Base-by-base conservation (phyloP, 2,888 invertebrate species). In the Stegana nigrithorax region DNA sequence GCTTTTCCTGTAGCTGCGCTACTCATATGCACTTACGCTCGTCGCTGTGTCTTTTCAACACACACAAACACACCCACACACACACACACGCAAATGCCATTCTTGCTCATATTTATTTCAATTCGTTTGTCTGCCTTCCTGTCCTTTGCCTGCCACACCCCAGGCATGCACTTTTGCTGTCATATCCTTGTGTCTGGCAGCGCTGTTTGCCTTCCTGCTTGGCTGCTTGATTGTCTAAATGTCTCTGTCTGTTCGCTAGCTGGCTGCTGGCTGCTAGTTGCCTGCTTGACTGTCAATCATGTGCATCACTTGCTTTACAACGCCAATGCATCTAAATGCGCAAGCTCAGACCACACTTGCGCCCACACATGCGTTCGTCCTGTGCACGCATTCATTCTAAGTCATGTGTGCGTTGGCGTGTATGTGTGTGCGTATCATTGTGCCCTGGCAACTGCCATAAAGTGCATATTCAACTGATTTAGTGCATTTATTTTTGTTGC, bases 221-320 rank as follows among this genome's bases (percentile, higher is more conserved):
- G 32, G 19, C 66, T 62, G 65, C 44, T 69, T 55, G 62, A 32
- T 57, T 67, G 58, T 60, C 69, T 62, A 39, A 57, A 50, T 64
- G 56, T 53, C 53, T 59, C 55, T 47, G 56, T 66, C 67, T 69
- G 70, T 66, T 5, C 27, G 39, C 10, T 17, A 53, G 29, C 23
- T 5, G 19, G 36, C 8, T 57, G 42, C 60, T 67, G 66, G 32
- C 62, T 69, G 71, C 59, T n/a, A n/a, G n/a, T n/a, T 60, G 58
- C 65, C 67, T 47, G 56, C 60, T 64, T 62, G 66, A 65, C 67
- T 75, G 75, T 78, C 72, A 75, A 75, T 78, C 78, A 80, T 79
- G 66, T 79, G 80, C 73, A 68, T 75, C 75, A 66, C 65, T 72
- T 67, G 65, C 56, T 66, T 59, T 58, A 47, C 56, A 55, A 62